phyloP scores from a whole-genome alignment of 2,797 vertebrate species.

The Clamator glandarius region DNA sequence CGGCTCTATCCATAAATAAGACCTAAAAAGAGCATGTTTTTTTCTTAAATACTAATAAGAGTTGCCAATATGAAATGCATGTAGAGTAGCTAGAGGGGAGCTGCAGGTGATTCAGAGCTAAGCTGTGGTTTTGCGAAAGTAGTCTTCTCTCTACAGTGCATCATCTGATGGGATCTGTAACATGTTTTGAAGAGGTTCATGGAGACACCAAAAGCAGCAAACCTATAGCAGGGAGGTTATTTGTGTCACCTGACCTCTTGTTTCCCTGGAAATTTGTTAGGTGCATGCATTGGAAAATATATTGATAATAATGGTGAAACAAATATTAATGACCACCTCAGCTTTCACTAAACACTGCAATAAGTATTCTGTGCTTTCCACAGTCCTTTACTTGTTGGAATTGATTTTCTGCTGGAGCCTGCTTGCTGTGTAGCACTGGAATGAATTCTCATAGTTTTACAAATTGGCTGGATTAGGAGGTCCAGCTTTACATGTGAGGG shows the following conservation, averaged over 20 bases:
- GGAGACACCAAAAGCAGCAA: neutral
- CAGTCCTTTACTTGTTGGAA: neutral
- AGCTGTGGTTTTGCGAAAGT: neutral
- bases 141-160: neutral
- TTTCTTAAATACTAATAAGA: neutral
- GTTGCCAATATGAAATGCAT: neutral
- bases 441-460: conserved; percentile 42
- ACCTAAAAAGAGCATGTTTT: neutral
- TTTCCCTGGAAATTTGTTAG: neutral
- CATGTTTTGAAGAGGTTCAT: neutral
- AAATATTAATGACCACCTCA: neutral
- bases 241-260: neutral
- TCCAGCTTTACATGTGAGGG: neutral
- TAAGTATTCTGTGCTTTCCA: conserved; percentile 16
- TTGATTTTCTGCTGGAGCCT: conserved; percentile 28
- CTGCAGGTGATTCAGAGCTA: neutral
- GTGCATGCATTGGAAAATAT: neutral
- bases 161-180: neutral
- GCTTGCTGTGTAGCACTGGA: neutral
- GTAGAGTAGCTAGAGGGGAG: neutral
- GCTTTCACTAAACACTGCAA: neutral
- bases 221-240: neutral
- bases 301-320: neutral
- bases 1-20: neutral
- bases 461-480: conserved; percentile 28